Percentiles rank a stretch among this genome's conserved stretches.
Evolutionary conservation across 2,888 invertebrate genomes (phyloP).

Genomic region (Polyploca ridens): DNA sequence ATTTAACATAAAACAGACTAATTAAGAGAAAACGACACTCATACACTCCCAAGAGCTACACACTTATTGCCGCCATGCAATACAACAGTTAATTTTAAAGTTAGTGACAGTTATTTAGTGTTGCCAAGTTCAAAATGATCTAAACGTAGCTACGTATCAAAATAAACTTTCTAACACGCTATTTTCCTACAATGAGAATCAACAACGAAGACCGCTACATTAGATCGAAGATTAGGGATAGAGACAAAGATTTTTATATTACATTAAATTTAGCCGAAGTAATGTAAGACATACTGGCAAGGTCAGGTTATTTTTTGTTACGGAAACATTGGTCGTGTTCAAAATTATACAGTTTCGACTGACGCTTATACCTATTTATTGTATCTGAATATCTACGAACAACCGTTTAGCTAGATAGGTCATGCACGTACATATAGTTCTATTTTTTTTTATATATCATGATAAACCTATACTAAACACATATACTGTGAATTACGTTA

Average conservation of each 20-base stretch:
- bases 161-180: conserved; percentile 71
- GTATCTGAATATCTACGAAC: conserved; percentile 78
- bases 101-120: conserved; percentile 77
- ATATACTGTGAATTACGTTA: conserved; percentile 70
- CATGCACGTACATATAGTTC: conserved; percentile 73
- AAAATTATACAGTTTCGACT: conserved; percentile 55
- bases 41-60: conserved; percentile 69
- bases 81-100: conserved; percentile 64
- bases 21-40: conserved; percentile 76
- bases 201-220: conserved; percentile 77
- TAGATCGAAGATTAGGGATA: conserved; percentile 57
- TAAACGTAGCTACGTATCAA: conserved; percentile 75
- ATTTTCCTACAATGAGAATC: conserved; percentile 73
- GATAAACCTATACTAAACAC: conserved; percentile 76
- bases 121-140: conserved; percentile 48
- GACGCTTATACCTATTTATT: conserved; percentile 72
- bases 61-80: conserved; percentile 54
- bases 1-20: conserved; percentile 46
- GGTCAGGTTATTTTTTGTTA: conserved; percentile 21
- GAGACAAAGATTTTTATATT: conserved; percentile 20
- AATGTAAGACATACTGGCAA: conserved; percentile 11
- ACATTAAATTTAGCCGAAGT: conserved; percentile 10
- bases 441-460: conserved; percentile 62
- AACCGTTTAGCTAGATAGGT: conserved; percentile 79
- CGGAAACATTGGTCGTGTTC: conserved; percentile 59